These are phyloP conservation scores for Brachypalpus laphriformis DNA, from an alignment of 2,888 invertebrate genomes.

Conservation along the genomic window DNA sequence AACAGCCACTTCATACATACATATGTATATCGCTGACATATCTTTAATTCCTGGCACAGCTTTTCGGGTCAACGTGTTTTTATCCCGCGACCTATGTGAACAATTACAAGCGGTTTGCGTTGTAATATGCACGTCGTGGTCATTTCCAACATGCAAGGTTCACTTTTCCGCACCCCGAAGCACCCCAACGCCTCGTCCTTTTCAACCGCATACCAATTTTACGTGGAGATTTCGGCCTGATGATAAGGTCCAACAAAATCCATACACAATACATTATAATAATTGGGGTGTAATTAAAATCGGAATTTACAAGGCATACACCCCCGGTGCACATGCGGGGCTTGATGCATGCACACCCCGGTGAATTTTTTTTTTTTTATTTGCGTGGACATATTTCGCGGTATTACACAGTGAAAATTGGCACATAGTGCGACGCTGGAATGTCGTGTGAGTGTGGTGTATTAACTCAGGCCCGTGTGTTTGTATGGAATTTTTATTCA, in stretches of 20 bases:
- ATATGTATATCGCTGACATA: background rate
- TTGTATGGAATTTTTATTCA: conserved; percentile 66
- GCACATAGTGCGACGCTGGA: conserved; percentile 72
- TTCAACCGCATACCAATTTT: conserved; percentile 45
- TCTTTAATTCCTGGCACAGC: conserved; percentile 44
- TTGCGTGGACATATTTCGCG: conserved; percentile 69
- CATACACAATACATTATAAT: conserved; percentile 73
- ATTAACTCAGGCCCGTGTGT: conserved; percentile 44
- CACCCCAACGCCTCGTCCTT: conserved; percentile 6
- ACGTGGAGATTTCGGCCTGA: conserved; percentile 54
- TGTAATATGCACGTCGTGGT: conserved; percentile 68
- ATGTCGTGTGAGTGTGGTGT: conserved; percentile 64
- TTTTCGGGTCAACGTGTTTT: conserved; percentile 60
- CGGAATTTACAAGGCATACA: conserved; percentile 70
- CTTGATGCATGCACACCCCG: conserved; percentile 37
- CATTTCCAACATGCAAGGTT: conserved; percentile 67
- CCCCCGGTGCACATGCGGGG: conserved; percentile 46
- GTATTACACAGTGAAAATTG: conserved; percentile 70
- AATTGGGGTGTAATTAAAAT: conserved; percentile 74
- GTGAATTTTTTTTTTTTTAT: background rate
- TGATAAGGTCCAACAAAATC: conserved; percentile 71
- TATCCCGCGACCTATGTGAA: conserved; percentile 38
- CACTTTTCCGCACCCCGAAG: conserved; percentile 9
- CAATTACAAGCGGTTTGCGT: conserved; percentile 60
- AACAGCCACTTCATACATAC: background rate